These are phyloP conservation scores for Mus spretus DNA, from an alignment of 2,797 vertebrate species.

Conservation along the genomic window DNA sequence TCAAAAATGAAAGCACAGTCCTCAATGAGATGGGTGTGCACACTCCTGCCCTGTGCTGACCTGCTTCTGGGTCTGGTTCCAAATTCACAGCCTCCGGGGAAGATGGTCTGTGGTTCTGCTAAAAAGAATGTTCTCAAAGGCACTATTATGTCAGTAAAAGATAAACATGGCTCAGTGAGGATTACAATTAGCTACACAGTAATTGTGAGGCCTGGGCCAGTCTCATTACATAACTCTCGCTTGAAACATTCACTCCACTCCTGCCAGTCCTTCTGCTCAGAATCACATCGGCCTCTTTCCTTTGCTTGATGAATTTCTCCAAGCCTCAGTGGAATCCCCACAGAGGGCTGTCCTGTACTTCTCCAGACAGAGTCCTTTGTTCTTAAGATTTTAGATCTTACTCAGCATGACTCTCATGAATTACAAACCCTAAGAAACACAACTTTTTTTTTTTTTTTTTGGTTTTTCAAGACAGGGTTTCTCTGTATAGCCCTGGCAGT, in stretches of 20 bases:
- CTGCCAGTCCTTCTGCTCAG: not conserved
- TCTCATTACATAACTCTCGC: not conserved
- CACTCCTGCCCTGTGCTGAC: constrained; percentile 48
- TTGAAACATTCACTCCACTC: not conserved
- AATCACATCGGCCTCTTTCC: not conserved
- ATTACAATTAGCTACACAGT: constrained; percentile 28
- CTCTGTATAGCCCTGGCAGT: no score
- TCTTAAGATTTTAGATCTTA: constrained; percentile 43
- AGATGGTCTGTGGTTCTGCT: constrained; percentile 49
- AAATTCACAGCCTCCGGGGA: constrained; percentile 64
- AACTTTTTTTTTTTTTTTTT: not conserved
- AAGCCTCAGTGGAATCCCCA: constrained; percentile 31
- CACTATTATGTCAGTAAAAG: constrained; percentile 48
- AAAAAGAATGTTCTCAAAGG: constrained; percentile 70
- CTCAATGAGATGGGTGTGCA: not conserved
- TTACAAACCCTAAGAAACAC: constrained; percentile 28
- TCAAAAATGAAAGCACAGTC: constrained; percentile 66
- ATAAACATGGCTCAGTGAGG: constrained; percentile 42
- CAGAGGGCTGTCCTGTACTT: not conserved
- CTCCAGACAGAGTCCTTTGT: not conserved
- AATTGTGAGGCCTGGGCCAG: not conserved
- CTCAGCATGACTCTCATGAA: not conserved
- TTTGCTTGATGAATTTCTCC: constrained; percentile 36
- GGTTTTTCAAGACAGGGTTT: no score
- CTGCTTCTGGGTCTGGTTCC: constrained; percentile 70